Percentiles rank a stretch among this genome's conserved stretches.
Conservation (phyloP, 2,113 vertebrate species). For the Pungitius pungitius region DNA sequence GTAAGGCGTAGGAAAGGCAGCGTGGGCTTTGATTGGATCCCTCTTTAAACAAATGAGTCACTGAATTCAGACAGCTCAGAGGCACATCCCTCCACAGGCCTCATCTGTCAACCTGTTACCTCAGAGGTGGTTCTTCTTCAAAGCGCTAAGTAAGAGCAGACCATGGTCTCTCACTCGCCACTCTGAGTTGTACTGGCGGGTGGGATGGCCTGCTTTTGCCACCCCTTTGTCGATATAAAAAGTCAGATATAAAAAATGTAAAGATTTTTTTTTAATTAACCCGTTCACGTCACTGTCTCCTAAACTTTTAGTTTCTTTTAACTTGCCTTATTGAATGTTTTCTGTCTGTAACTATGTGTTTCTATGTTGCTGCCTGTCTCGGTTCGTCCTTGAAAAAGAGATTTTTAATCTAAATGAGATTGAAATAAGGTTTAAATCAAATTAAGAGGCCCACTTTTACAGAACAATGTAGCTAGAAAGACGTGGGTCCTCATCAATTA, state of each 20-base stretch:
- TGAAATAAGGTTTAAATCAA: neutral
- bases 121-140: neutral
- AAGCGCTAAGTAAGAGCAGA: slow-evolving; percentile 7
- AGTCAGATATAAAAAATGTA: too few species aligned
- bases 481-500: slow-evolving; percentile 48
- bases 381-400: too few species aligned
- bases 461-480: slow-evolving; percentile 59
- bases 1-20: slow-evolving; percentile 34
- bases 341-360: too few species aligned
- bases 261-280: too few species aligned
- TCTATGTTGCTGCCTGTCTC: too few species aligned
- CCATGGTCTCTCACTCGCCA: neutral
- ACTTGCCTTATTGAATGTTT: too few species aligned
- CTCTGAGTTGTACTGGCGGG: too few species aligned
- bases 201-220: too few species aligned
- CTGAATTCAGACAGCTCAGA: slow-evolving; percentile 23
- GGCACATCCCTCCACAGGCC: slow-evolving; percentile 23
- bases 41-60: slow-evolving; percentile 63
- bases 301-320: too few species aligned
- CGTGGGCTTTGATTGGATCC: slow-evolving; percentile 42
- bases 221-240: too few species aligned
- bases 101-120: slow-evolving; percentile 24
- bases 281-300: too few species aligned
- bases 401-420: too few species aligned
- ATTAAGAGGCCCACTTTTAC: slow-evolving; percentile 20